These are phyloP conservation scores for Phenganax marumi DNA, from an alignment of 92 coral and sea anemone species.

Conservation along the genomic window DNA sequence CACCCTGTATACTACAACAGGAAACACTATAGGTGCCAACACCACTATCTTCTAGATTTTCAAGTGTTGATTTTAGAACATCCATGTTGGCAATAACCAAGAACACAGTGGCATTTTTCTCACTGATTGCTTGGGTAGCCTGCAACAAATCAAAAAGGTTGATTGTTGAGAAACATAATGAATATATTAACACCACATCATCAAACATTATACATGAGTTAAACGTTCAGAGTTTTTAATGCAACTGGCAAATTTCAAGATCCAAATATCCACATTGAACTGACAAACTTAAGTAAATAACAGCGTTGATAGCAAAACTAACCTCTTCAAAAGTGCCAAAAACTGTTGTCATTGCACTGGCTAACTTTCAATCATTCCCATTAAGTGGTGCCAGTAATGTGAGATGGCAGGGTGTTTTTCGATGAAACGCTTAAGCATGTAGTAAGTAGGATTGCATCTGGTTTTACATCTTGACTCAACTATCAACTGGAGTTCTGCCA, in stretches of 20 bases:
- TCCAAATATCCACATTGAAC: too few relatives aligned
- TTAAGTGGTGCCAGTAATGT: background rate
- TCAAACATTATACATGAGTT: too few relatives aligned
- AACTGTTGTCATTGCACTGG: background rate
- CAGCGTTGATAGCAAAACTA: too few relatives aligned
- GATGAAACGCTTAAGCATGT: background rate
- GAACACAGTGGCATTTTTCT: background rate
- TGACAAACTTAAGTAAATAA: too few relatives aligned
- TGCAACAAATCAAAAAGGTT: too few relatives aligned
- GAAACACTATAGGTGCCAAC: too few relatives aligned
- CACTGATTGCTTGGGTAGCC: background rate
- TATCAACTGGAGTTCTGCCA: background rate
- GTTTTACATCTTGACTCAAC: background rate
- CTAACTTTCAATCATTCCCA: constrained; percentile 5
- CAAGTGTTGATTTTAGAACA: background rate
- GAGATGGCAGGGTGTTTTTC: background rate
- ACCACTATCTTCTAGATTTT: constrained; percentile 17
- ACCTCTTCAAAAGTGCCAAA: constrained; percentile 16
- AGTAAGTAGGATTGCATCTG: background rate
- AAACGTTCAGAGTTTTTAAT: too few relatives aligned
- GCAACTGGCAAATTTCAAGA: too few relatives aligned
- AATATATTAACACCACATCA: too few relatives aligned
- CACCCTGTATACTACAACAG: too few relatives aligned
- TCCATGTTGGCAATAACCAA: background rate
- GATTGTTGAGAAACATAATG: too few relatives aligned